Conservation (phyloP, 2,113 vertebrate species). For the Sarotherodon lohbergeri region DNA sequence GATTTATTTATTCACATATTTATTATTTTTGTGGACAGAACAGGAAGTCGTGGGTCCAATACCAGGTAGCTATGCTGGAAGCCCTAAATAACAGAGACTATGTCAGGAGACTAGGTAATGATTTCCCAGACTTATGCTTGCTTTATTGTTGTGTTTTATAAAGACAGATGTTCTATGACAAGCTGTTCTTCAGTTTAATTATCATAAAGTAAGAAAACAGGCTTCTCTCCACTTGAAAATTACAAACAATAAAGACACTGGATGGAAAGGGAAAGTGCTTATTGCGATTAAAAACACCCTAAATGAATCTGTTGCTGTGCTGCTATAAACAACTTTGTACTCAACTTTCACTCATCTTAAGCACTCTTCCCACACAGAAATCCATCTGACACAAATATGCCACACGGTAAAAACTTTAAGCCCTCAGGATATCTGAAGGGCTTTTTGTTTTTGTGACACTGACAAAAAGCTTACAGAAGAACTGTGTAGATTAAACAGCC, state of each 20-base stretch:
- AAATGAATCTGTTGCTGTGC: background rate
- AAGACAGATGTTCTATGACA: background rate
- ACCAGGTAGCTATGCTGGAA: background rate
- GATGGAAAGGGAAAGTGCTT: background rate
- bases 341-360: slow-evolving; percentile 2
- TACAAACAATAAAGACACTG: background rate
- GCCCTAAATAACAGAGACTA: background rate
- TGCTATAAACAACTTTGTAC: background rate
- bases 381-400: slow-evolving; percentile 2
- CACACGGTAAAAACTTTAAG: slow-evolving; percentile 42
- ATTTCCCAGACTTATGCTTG: background rate
- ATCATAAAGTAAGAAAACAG: background rate
- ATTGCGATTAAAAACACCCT: background rate
- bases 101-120: background rate
- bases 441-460: slow-evolving; percentile 23
- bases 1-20: background rate
- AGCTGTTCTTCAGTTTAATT: background rate
- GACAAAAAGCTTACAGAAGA: slow-evolving; percentile 38
- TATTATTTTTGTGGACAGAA: background rate
- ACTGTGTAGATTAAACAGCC: slow-evolving; percentile 38
- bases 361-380: background rate
- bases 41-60: background rate
- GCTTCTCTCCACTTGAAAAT: background rate
- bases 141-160: background rate
- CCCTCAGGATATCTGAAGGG: slow-evolving; percentile 3